Percentiles rank a stretch among this genome's conserved stretches.
These are phyloP conservation scores for Eilema depressum DNA, from an alignment of 2,888 invertebrate species.

Conservation along the genomic window DNA sequence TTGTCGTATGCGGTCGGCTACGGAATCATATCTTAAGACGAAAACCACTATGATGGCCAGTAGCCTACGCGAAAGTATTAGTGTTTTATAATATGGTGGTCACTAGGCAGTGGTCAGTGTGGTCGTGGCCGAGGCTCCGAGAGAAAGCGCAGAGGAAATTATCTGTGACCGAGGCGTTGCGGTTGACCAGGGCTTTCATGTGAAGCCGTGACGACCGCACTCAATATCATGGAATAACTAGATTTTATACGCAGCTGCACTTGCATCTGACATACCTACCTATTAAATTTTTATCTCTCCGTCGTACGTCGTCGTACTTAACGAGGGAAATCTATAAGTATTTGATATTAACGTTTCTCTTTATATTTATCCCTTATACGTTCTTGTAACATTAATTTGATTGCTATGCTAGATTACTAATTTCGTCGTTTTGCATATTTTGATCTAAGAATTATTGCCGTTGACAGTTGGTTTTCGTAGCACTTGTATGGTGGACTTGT, in stretches of 20 bases:
- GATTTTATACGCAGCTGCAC: not conserved
- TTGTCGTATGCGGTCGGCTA: no score
- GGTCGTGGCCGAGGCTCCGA: constrained; percentile 43
- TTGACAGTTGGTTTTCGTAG: no score
- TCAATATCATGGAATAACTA: not conserved
- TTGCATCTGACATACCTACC: no score
- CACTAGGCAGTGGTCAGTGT: constrained; percentile 39
- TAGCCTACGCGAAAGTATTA: not conserved
- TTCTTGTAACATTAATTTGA: not conserved
- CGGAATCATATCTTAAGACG: no score
- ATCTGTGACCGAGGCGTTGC: constrained; percentile 53
- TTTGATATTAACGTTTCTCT: not conserved
- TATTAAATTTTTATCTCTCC: not conserved
- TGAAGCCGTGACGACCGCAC: constrained; percentile 36
- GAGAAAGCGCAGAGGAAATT: constrained; percentile 61
- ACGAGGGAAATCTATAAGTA: not conserved
- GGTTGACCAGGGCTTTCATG: constrained; percentile 47
- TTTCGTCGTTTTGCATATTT: not conserved
- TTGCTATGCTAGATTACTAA: not conserved
- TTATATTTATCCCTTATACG: no score
- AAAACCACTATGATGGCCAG: not conserved
- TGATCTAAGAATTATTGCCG: not conserved
- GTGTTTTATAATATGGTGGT: not conserved
- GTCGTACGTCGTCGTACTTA: not conserved
- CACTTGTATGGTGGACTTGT: no score